Evolutionary conservation across 2,888 invertebrate genomes (phyloP).

Genomic region (Anorthoa munda): DNA sequence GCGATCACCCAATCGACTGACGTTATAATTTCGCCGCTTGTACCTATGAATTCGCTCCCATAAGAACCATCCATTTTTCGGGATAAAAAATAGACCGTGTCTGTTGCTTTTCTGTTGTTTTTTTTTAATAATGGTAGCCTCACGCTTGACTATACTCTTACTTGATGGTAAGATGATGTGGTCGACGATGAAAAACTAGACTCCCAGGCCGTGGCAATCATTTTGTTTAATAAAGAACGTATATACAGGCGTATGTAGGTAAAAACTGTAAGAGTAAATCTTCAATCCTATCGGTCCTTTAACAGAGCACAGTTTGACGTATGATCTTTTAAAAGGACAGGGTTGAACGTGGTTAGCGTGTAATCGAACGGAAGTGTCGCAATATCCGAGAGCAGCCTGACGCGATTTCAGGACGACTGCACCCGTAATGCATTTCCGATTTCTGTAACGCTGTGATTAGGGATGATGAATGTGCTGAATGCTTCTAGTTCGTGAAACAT

Average conservation of each 20-base stretch:
- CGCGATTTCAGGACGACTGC: constrained; percentile 44
- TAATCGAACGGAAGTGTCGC: constrained; percentile 70
- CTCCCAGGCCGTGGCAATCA: too few species aligned
- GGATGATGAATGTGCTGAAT: constrained; percentile 37
- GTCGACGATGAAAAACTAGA: too few species aligned
- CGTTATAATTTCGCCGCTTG: too few species aligned
- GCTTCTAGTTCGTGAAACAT: constrained; percentile 12
- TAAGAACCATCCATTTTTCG: too few species aligned
- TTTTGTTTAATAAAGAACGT: not conserved
- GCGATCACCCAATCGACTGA: not conserved
- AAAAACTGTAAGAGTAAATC: not conserved
- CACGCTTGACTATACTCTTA: too few species aligned
- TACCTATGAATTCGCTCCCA: too few species aligned
- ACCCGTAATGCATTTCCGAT: constrained; percentile 58
- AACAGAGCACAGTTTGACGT: constrained; percentile 2
- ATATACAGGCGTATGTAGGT: not conserved
- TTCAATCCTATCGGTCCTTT: not conserved
- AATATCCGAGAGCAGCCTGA: constrained; percentile 67
- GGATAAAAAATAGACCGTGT: too few species aligned
- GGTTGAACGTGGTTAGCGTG: constrained; percentile 50
- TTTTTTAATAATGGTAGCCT: too few species aligned
- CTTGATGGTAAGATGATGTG: too few species aligned
- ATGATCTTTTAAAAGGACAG: constrained; percentile 16
- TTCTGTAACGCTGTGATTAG: constrained; percentile 47
- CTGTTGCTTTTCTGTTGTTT: too few species aligned